Evolutionary conservation across 2,888 invertebrate genomes (phyloP).

Genomic region (Sminthurinus aureus): DNA sequence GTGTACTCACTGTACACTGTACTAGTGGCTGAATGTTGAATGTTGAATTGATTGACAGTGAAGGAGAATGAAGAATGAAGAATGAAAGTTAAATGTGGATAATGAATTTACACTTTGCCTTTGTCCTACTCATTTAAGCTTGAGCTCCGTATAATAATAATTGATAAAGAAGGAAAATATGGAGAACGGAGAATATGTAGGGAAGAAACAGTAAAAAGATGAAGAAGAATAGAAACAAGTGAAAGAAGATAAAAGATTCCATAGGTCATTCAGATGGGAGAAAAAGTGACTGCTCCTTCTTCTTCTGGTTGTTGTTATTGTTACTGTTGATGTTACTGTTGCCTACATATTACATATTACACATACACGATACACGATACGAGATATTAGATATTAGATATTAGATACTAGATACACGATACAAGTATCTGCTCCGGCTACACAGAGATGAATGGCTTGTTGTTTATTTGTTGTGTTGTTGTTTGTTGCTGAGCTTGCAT

Average conservation of each 20-base stretch:
- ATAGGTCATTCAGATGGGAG: background rate
- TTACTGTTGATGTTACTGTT: background rate
- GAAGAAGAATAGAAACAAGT: too few species aligned
- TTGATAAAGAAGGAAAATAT: background rate
- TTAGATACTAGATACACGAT: too few species aligned
- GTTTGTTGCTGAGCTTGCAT: background rate
- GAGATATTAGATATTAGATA: too few species aligned
- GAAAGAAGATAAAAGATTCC: background rate
- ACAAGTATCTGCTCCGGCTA: too few species aligned
- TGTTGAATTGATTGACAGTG: slow-evolving; percentile 14
- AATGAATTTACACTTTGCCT: slow-evolving; percentile 30
- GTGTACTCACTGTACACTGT: background rate
- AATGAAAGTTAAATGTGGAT: slow-evolving; percentile 11
- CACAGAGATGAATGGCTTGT: background rate
- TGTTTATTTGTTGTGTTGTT: slow-evolving; percentile 18
- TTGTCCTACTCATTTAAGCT: slow-evolving; percentile 28
- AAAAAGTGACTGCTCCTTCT: background rate
- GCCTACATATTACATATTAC: too few species aligned
- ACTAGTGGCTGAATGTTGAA: background rate
- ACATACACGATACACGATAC: too few species aligned
- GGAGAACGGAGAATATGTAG: background rate
- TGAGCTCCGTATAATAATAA: slow-evolving; percentile 8
- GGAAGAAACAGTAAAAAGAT: too few species aligned
- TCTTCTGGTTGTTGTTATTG: background rate
- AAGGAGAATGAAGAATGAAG: background rate